A percentile compares a stretch with the other conserved stretches of the same genome.
phyloP scores from a whole-genome alignment of 2,888 invertebrate species.

The Girardia tigrina region DNA sequence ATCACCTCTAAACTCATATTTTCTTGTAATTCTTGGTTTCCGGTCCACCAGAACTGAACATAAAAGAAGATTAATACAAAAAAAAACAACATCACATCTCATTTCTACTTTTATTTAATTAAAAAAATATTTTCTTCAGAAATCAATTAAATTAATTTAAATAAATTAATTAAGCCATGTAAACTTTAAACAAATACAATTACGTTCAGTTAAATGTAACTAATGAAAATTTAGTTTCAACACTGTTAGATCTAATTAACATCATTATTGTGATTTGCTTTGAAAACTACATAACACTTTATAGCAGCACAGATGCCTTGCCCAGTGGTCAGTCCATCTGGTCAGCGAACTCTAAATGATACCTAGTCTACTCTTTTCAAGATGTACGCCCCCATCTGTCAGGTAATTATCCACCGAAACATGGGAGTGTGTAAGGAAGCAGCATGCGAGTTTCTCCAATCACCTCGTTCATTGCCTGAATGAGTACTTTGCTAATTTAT shows the following conservation, averaged over 20 bases:
- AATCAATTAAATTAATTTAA: not conserved
- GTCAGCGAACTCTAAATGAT: constrained; percentile 20
- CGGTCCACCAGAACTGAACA: constrained; percentile 33
- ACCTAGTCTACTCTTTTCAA: constrained; percentile 23
- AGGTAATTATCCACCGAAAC: constrained; percentile 4
- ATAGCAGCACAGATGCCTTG: constrained; percentile 8
- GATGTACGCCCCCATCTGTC: constrained; percentile 19
- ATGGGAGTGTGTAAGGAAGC: not conserved
- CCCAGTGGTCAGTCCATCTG: constrained; percentile 14
- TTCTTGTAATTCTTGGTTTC: constrained; percentile 30
- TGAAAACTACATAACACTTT: constrained; percentile 23
- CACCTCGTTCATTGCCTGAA: constrained; percentile 15
- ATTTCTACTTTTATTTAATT: too few relatives aligned
- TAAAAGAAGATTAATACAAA: not conserved
- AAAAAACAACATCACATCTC: too few relatives aligned
- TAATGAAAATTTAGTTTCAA: not conserved
- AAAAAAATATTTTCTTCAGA: not conserved
- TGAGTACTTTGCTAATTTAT: constrained; percentile 23
- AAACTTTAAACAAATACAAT: constrained; percentile 1
- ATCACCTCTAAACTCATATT: constrained; percentile 32
- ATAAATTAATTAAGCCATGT: not conserved
- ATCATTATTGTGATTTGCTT: constrained; percentile 12
- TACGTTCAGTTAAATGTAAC: not conserved
- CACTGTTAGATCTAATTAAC: constrained; percentile 13
- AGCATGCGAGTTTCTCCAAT: constrained; percentile 1